A percentile compares a stretch with the other conserved stretches of the same genome.
Conservation (phyloP, 2,113 vertebrate genomes). For the Pteruthius melanotis region DNA sequence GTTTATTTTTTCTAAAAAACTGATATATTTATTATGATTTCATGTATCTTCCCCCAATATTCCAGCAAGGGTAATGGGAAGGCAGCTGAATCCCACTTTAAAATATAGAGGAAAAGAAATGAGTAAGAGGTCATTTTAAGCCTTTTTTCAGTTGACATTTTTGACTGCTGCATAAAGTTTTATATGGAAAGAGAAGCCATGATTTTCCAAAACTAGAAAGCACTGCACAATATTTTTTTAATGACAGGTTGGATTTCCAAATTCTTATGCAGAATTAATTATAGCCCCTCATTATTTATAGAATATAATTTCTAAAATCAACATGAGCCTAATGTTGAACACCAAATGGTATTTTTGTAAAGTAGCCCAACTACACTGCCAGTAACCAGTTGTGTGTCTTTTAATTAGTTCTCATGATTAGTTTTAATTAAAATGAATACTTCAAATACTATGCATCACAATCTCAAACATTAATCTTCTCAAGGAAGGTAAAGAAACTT, state of each 20-base stretch:
- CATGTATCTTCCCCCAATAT: neutral
- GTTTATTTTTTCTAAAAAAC: neutral
- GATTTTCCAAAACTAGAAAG: neutral
- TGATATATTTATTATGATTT: neutral
- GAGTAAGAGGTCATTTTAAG: neutral
- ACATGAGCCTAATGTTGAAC: neutral
- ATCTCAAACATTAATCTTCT: conserved; percentile 50
- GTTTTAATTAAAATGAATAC: conserved; percentile 65
- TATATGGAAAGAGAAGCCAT: neutral
- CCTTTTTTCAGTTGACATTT: neutral
- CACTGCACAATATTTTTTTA: neutral
- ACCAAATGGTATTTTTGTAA: conserved; percentile 13
- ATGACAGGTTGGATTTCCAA: neutral
- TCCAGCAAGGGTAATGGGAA: neutral
- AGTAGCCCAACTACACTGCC: neutral
- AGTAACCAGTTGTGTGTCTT: conserved; percentile 32
- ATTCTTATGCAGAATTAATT: neutral
- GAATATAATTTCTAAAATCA: conserved; percentile 12
- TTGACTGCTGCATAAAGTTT: neutral
- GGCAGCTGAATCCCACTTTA: neutral
- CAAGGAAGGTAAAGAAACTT: conserved; percentile 52
- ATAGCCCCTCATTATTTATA: neutral
- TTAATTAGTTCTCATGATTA: conserved; percentile 49
- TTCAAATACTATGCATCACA: conserved; percentile 50
- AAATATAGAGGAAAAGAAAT: neutral